phyloP scores from a whole-genome alignment of 2,113 vertebrate species.

The Uropsilus gracilis region DNA sequence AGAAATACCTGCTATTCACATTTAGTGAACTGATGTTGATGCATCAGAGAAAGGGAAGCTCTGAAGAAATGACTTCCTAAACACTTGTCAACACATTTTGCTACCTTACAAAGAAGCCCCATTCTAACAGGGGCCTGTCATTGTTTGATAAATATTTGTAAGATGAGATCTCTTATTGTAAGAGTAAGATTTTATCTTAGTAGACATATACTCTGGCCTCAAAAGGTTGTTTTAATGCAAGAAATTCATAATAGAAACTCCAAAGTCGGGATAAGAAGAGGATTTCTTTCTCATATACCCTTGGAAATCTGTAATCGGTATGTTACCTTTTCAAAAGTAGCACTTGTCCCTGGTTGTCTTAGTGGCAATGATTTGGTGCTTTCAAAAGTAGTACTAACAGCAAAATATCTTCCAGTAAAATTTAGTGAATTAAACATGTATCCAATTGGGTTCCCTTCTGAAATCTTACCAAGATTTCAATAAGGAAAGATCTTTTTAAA shows the following conservation, averaged over 20 bases:
- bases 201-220: not conserved
- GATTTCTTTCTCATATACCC: not conserved
- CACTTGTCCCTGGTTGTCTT: no score
- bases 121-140: not conserved
- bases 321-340: not conserved
- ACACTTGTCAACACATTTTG: not conserved
- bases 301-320: not conserved
- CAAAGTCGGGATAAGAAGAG: not conserved
- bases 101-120: not conserved
- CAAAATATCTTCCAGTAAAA: constrained; percentile 17
- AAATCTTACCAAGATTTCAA: not conserved
- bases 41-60: not conserved
- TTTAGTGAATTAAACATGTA: not conserved
- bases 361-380: no score
- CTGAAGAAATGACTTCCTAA: not conserved
- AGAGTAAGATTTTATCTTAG: not conserved
- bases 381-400: not conserved
- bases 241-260: constrained; percentile 14
- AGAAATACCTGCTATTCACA: not conserved
- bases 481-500: not conserved
- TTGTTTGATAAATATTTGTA: not conserved
- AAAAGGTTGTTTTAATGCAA: not conserved
- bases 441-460: not conserved
- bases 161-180: not conserved
- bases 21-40: not conserved